Conservation (phyloP, 2,113 vertebrate genomes). For the Rhineura floridana region DNA sequence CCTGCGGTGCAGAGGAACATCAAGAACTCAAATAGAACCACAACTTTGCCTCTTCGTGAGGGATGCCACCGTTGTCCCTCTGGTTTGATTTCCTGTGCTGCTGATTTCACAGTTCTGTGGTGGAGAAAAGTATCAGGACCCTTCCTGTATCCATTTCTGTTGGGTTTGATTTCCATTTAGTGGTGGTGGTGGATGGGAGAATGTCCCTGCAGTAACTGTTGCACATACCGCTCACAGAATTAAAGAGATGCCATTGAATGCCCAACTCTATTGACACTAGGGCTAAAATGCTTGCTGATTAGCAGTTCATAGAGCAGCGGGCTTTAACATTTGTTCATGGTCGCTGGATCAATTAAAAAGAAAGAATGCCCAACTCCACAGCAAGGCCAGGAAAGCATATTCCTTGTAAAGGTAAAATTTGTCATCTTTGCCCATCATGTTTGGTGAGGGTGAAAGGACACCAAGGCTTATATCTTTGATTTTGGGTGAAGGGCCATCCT, state of each 20-base stretch:
- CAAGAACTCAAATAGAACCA: neutral
- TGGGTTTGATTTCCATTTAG: neutral
- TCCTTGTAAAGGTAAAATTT: no score
- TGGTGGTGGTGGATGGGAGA: neutral
- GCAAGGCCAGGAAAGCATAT: neutral
- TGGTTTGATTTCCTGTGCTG: neutral
- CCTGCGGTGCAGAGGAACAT: no score
- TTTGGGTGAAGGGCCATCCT: no score
- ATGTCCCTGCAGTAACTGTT: neutral
- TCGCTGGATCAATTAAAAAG: no score
- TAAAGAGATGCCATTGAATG: no score
- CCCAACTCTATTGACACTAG: neutral
- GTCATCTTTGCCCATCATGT: neutral
- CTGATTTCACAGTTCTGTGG: no score
- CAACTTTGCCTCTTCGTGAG: neutral
- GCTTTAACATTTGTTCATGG: no score
- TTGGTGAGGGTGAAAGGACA: no score
- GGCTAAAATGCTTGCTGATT: no score
- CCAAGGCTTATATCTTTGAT: no score
- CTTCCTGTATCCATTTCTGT: neutral
- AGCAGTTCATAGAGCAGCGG: no score
- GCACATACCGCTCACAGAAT: neutral
- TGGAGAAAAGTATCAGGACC: neutral
- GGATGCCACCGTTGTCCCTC: neutral
- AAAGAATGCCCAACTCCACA: no score